A percentile compares a stretch with the other conserved stretches of the same genome.
Conservation (phyloP, 2,797 vertebrate species). For the Catharus ustulatus region DNA sequence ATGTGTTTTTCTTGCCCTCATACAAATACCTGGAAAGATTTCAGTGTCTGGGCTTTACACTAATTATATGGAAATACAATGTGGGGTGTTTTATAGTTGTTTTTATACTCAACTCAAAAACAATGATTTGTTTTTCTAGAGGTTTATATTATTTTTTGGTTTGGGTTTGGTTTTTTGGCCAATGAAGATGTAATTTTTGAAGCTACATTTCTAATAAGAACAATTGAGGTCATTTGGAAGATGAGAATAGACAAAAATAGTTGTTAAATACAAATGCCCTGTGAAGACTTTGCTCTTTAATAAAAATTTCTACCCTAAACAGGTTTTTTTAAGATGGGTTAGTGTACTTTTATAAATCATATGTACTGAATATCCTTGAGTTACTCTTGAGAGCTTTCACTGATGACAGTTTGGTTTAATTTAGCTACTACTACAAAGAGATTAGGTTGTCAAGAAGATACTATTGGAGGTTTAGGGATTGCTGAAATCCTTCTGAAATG, state of each 20-base stretch:
- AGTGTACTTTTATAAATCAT: neutral
- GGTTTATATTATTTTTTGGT: neutral
- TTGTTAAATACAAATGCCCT: neutral
- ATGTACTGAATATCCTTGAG: conserved; percentile 33
- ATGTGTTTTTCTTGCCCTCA: fast-evolving
- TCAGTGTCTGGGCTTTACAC: neutral
- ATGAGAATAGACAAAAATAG: neutral
- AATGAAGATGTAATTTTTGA: neutral
- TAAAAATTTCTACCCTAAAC: neutral
- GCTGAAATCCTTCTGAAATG: conserved; percentile 59
- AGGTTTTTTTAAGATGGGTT: neutral
- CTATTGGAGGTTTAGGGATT: conserved; percentile 49
- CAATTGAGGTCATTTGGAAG: neutral
- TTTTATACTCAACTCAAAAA: neutral
- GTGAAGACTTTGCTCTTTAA: neutral
- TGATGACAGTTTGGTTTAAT: conserved; percentile 66
- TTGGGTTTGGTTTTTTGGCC: neutral
- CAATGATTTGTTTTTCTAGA: neutral
- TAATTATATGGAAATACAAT: neutral
- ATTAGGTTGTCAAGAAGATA: conserved; percentile 60
- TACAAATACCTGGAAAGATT: neutral
- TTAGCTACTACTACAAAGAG: conserved; percentile 55
- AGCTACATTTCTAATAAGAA: neutral
- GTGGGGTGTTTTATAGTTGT: neutral
- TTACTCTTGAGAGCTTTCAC: conserved; percentile 48